Base-by-base conservation (phyloP, 2,888 invertebrate species). In the Euproctis similis region DNA sequence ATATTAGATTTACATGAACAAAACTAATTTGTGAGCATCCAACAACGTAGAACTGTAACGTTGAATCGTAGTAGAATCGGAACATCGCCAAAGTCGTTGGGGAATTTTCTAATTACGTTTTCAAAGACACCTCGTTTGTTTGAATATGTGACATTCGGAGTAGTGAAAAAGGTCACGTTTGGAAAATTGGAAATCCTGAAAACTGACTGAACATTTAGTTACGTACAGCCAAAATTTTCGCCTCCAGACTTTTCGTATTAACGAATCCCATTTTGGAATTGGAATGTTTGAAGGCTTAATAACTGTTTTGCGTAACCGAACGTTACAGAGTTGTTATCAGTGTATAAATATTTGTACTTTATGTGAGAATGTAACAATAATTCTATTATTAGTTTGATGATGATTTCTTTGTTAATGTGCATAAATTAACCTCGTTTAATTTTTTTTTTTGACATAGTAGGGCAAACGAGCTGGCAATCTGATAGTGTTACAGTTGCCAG, bases 41-140 rank as follows among this genome's bases (percentile, higher is more conserved):
- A 42, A 51, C 46, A 53, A 41, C 53, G 59, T 39, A 50, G 57
- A 67, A 69, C 69, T 62, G 60, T 61, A 41, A 46, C 46, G 47
- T 59, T 8, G 57, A n/a, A n/a, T n/a, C n/a, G n/a, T 53, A 53
- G 57, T 48, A 43, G 64, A 63, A 67, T 69, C 60, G 59, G 53
- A 55, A 63, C 59, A 74, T 67, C 72, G 71, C 69, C 78, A 59
- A 64, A 54, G 74, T 66, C 75, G 72, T 76, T 81, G 58, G 71
- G 77, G 81, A 81, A 82, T 82, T 84, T 82, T 80, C 81, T 82
- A 84, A 84, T 84, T 82, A 82, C 81, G 76, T 75, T 76, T 76
- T 77, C 80, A 81, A 82, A 82, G 81, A 82, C 78, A 78, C 74
- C 78, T 84, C 81, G 78, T 76, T 76, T 71, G 74, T 71, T n/a